These are phyloP conservation scores for Gymnoscopelus microlampas DNA, from an alignment of 2,797 vertebrate species.

Conservation along the genomic window DNA sequence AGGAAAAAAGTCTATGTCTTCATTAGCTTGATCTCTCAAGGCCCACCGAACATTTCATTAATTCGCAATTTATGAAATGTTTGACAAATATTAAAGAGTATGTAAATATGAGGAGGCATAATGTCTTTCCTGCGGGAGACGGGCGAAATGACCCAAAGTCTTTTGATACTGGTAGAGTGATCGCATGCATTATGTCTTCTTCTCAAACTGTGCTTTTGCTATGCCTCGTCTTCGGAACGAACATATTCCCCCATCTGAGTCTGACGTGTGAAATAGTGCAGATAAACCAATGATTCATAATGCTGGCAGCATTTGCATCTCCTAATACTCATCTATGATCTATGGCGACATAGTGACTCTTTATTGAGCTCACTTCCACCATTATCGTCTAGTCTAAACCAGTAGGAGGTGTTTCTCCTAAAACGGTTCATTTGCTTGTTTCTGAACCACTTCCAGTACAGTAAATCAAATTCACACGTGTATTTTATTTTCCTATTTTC, in stretches of 20 bases:
- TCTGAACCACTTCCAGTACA: slow-evolving; percentile 65
- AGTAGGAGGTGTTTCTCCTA: slow-evolving; percentile 71
- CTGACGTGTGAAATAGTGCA: slow-evolving; percentile 99
- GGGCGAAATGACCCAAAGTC: slow-evolving; percentile 98
- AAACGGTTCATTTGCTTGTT: slow-evolving; percentile 75
- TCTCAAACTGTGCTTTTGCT: slow-evolving; percentile 94
- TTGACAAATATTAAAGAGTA: slow-evolving; percentile 99
- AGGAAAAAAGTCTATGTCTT: slow-evolving; percentile 92
- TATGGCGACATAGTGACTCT: slow-evolving; percentile 77
- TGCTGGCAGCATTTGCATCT: slow-evolving; percentile 94
- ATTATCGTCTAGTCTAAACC: slow-evolving; percentile 72
- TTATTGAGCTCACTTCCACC: slow-evolving; percentile 69
- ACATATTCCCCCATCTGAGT: slow-evolving; percentile 83
- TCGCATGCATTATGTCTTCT: slow-evolving; percentile 91
- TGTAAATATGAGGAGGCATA: slow-evolving; percentile 97
- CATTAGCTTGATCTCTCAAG: slow-evolving; percentile 96
- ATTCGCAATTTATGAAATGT: slow-evolving; percentile 99
- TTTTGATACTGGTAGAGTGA: slow-evolving; percentile 93
- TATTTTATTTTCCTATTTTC: slow-evolving; percentile 24
- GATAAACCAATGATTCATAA: slow-evolving; percentile 98
- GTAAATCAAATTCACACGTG: slow-evolving; percentile 14
- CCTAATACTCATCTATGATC: slow-evolving; percentile 87
- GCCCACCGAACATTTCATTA: slow-evolving; percentile 99
- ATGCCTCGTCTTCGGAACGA: slow-evolving; percentile 81
- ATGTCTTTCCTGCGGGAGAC: slow-evolving; percentile 99